Percentiles rank a stretch among this genome's conserved stretches.
These are phyloP conservation scores for Dryoscopus gambensis DNA, from an alignment of 2,113 vertebrate species.

Conservation along the genomic window DNA sequence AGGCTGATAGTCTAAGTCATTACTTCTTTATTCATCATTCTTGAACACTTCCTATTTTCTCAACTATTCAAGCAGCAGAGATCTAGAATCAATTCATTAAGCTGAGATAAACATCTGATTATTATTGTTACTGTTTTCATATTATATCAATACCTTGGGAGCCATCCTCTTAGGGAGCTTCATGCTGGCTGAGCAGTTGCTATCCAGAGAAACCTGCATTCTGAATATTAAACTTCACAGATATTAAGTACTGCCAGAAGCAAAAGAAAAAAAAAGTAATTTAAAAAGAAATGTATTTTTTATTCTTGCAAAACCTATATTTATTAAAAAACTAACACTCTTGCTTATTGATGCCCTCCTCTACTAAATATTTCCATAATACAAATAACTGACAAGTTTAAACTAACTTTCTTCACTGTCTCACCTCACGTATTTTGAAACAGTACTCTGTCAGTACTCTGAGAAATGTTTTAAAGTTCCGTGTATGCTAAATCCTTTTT, in stretches of 20 bases:
- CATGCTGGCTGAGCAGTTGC: constrained; percentile 6
- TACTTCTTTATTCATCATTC: neutral
- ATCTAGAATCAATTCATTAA: neutral
- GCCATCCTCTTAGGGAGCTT: neutral
- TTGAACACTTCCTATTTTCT: neutral
- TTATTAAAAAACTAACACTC: neutral
- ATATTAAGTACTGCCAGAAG: constrained; percentile 11
- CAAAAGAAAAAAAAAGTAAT: neutral
- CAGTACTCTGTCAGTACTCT: neutral
- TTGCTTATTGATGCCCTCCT: neutral
- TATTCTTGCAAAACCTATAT: neutral
- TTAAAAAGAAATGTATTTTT: neutral
- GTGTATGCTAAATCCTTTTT: neutral
- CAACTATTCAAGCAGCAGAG: neutral
- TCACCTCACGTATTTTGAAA: neutral
- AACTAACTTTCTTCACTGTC: neutral
- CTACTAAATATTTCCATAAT: neutral
- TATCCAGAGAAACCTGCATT: neutral
- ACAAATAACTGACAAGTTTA: neutral
- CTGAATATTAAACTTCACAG: constrained; percentile 23
- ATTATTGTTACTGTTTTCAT: neutral
- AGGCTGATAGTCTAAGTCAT: neutral
- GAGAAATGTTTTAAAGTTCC: neutral
- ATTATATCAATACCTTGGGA: neutral
- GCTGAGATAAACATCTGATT: neutral